phyloP scores from a whole-genome alignment of 2,797 vertebrate species.

The Nothura maculosa region DNA sequence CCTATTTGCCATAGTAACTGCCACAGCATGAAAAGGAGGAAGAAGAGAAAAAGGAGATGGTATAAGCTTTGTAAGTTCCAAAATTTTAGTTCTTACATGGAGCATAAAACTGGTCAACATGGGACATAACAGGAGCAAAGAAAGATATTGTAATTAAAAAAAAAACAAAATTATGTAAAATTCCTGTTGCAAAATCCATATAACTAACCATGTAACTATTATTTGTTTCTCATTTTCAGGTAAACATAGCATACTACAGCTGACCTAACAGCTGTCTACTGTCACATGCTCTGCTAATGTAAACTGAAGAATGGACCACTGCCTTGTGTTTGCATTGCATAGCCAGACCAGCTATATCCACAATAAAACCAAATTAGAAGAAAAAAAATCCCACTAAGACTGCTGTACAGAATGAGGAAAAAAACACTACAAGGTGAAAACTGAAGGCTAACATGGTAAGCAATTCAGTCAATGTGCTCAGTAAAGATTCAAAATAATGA shows the following conservation, averaged over 20 bases:
- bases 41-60: no score
- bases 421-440: no score
- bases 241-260: neutral
- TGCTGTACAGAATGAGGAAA: no score
- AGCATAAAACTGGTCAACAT: neutral
- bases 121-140: neutral
- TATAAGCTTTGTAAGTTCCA: accelerated
- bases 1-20: neutral
- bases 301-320: neutral
- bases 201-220: no score
- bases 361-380: neutral
- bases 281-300: neutral
- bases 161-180: neutral
- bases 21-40: neutral
- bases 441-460: neutral
- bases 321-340: neutral
- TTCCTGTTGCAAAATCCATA: neutral
- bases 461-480: neutral
- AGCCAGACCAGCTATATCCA: neutral
- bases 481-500: neutral
- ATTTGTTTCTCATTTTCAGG: neutral
- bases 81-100: neutral
- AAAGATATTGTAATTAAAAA: neutral
- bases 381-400: neutral
- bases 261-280: neutral